These are phyloP conservation scores for Danio albolineatus DNA, from an alignment of 2,797 vertebrate genomes.

Conservation along the genomic window DNA sequence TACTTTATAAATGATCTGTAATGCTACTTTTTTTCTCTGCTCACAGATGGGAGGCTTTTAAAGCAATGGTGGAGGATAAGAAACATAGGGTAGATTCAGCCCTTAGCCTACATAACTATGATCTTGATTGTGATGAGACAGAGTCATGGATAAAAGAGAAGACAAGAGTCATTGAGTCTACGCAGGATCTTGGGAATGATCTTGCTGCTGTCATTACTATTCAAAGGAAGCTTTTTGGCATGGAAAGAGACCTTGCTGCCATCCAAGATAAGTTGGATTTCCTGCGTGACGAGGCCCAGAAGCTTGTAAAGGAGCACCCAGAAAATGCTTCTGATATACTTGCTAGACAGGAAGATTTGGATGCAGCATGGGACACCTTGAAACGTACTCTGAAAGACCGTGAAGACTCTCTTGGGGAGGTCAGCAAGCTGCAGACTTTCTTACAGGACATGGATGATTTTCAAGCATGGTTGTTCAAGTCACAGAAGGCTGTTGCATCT, in stretches of 20 bases:
- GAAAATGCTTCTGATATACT: constrained; percentile 82
- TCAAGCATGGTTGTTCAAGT: constrained; percentile 91
- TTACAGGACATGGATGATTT: constrained; percentile 95
- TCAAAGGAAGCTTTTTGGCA: constrained; percentile 93
- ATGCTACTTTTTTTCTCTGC: constrained; percentile 4
- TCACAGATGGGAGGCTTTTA: constrained; percentile 91
- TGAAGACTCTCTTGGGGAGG: constrained; percentile 90
- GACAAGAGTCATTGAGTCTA: constrained; percentile 89
- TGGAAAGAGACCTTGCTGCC: constrained; percentile 89
- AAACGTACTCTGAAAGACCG: constrained; percentile 83
- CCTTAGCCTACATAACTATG: constrained; percentile 90
- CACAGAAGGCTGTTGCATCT: constrained; percentile 90
- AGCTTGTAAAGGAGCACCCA: constrained; percentile 83
- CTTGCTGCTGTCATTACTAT: constrained; percentile 91
- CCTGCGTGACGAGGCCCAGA: constrained; percentile 83
- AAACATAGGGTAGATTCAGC: constrained; percentile 86
- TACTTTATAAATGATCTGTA: neutral
- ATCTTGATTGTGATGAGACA: constrained; percentile 92
- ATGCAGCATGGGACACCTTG: constrained; percentile 84
- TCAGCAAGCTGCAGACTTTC: constrained; percentile 94
- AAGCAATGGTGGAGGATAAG: constrained; percentile 84
- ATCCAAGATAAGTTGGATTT: constrained; percentile 84
- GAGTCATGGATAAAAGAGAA: constrained; percentile 91
- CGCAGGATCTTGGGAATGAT: constrained; percentile 89
- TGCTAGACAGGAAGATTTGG: constrained; percentile 72